A percentile compares a stretch with the other conserved stretches of the same genome.
These are phyloP conservation scores for Caloenas nicobarica DNA, from an alignment of 2,113 vertebrate species.

Conservation along the genomic window DNA sequence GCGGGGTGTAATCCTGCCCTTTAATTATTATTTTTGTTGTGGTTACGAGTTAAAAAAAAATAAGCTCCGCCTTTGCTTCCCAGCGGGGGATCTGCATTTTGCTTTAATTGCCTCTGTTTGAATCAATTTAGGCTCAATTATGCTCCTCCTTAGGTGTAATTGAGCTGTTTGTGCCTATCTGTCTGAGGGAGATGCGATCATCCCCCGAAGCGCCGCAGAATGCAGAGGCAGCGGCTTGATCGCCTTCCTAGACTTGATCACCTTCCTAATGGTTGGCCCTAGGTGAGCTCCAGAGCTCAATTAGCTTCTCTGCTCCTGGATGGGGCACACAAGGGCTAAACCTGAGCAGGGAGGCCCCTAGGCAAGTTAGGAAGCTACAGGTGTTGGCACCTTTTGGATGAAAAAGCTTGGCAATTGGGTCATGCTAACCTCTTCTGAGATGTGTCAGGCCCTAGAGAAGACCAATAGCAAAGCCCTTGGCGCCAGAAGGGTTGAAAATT, in stretches of 20 bases:
- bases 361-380: background rate
- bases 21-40: slow-evolving; percentile 54
- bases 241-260: background rate
- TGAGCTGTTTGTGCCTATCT: slow-evolving; percentile 43
- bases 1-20: background rate
- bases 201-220: background rate
- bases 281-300: background rate
- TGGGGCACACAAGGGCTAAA: background rate
- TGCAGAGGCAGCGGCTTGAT: background rate
- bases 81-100: slow-evolving; percentile 66
- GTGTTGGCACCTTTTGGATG: background rate
- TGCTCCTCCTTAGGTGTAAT: slow-evolving; percentile 71
- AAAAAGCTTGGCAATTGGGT: background rate
- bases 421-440: background rate
- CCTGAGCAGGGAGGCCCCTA: background rate
- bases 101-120: slow-evolving; percentile 77
- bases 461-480: background rate
- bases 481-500: background rate
- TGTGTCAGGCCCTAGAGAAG: background rate
- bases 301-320: background rate
- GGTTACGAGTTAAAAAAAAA: slow-evolving; percentile 67
- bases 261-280: background rate
- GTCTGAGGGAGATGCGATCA: background rate
- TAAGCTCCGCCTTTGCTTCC: slow-evolving; percentile 41
- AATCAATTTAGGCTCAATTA: slow-evolving; percentile 74